Evolutionary conservation across 1,140 invertebrate genomes (phyloP), one percentile per base, ranked within the genome.

Genomic region (Pseudomyrmex flavicornis): DNA sequence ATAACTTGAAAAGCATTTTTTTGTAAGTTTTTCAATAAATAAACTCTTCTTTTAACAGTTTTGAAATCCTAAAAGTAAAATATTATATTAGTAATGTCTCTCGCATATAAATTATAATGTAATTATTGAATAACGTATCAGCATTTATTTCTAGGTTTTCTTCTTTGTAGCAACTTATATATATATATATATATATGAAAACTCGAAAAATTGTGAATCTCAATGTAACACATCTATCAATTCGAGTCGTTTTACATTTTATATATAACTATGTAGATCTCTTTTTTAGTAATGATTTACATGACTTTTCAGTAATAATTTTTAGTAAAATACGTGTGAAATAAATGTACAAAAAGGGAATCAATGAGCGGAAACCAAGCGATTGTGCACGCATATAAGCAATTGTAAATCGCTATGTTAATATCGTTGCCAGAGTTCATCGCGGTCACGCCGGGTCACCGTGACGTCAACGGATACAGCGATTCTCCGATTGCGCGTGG

Each of bases 401-500:
- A 90, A 88, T 91, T 91, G 84, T 90, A 91, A 92, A 92, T 92
- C 89, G 87, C 86, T 89, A 92, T 92, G 90, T 72, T 91, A 92
- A 92, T 91, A 77, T 87, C 66, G 65, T 44, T 80, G 66, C 54
- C 85, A 83, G 84, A 90, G 91, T 92, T 93, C 91, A 91, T 69
- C 85, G 89, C 91, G 93, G 93, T 93, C 92, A 92, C 84, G 73
- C 7, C 87, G 79, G 91, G 91, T 88, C 90, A 87, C 72, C 65
- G 72, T 93, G 93, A 93, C 92, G 92, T 92, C 91, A 93, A 87
- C 92, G 93, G 93, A 93, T 93, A 89, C 91, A 91, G 85, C 91
- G 92, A 93, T 90, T 92, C 91, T 84, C 48, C 46, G 74, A 35
- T 66, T 66, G 61, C 52, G n/a, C 48, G 48, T 35, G 5, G 35